Evolutionary conservation across 2,888 invertebrate species (phyloP).

Genomic region (Agrotis clavis): DNA sequence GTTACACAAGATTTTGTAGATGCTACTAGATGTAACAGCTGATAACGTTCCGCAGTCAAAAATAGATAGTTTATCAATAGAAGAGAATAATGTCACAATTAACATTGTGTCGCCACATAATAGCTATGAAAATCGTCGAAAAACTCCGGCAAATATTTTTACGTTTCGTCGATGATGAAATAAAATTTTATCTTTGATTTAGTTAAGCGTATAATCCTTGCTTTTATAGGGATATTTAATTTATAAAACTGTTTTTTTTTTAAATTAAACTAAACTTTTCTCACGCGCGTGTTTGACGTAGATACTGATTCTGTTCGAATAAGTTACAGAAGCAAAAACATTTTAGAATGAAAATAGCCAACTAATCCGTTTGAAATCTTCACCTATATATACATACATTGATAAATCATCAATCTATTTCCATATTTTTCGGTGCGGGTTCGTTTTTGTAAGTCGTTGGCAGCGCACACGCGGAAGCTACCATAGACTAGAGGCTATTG

Average conservation of each 20-base stretch:
- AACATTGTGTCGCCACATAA: constrained; percentile 23
- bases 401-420: constrained; percentile 56
- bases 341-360: too few relatives aligned
- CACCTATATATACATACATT: constrained; percentile 19
- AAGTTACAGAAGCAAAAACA: not conserved
- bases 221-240: too few relatives aligned
- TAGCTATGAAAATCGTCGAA: not conserved
- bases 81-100: constrained; percentile 28
- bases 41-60: constrained; percentile 17
- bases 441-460: constrained; percentile 58
- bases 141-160: not conserved
- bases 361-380: not conserved
- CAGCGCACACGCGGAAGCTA: constrained; percentile 56
- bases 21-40: constrained; percentile 18
- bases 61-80: constrained; percentile 26
- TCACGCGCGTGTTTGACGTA: too few relatives aligned
- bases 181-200: too few relatives aligned
- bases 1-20: constrained; percentile 54
- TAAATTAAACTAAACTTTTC: too few relatives aligned
- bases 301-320: too few relatives aligned
- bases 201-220: too few relatives aligned
- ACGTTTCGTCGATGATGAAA: too few relatives aligned
- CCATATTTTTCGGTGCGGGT: constrained; percentile 39
- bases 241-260: too few relatives aligned
- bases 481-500: constrained; percentile 32